A percentile compares a stretch with the other conserved stretches of the same genome.
Evolutionary conservation across 37 sponge, comb jelly and placozoan species (phyloP).

Genomic region (Beroe forskalii): DNA sequence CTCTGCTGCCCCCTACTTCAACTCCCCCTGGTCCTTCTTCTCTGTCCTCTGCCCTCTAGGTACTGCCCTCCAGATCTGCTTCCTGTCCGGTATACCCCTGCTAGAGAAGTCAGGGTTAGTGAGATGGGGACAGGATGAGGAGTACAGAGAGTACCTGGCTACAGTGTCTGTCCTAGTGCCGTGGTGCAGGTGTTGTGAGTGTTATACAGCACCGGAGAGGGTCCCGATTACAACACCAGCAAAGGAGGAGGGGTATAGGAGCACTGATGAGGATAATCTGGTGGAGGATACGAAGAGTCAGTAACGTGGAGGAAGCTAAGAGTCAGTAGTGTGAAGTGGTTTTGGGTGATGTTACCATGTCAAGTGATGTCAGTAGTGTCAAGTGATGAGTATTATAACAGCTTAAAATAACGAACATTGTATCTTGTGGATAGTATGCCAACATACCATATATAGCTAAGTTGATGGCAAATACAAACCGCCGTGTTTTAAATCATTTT

Average conservation of each 20-base stretch:
- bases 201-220: neutral
- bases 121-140: slow-evolving; percentile 17
- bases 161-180: slow-evolving; percentile 7
- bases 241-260: neutral
- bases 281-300: neutral
- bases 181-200: slow-evolving; percentile 19
- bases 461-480: too few relatives aligned
- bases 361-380: too few relatives aligned
- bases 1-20: slow-evolving; percentile 59
- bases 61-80: slow-evolving; percentile 64
- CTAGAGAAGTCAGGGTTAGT: slow-evolving; percentile 64
- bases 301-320: too few relatives aligned
- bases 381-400: too few relatives aligned
- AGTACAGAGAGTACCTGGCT: slow-evolving; percentile 3
- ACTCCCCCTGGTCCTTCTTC: slow-evolving; percentile 29
- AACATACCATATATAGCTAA: too few relatives aligned
- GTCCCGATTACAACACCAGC: neutral
- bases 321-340: too few relatives aligned
- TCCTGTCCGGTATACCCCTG: slow-evolving; percentile 69
- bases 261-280: neutral
- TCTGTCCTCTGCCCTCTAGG: slow-evolving; percentile 68
- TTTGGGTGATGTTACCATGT: too few relatives aligned
- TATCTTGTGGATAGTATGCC: too few relatives aligned
- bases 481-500: too few relatives aligned
- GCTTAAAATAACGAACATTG: too few relatives aligned